Evolutionary conservation across 2,113 vertebrate species (phyloP), one percentile per base, ranked within the genome.

Genomic region (Piaya cayana): DNA sequence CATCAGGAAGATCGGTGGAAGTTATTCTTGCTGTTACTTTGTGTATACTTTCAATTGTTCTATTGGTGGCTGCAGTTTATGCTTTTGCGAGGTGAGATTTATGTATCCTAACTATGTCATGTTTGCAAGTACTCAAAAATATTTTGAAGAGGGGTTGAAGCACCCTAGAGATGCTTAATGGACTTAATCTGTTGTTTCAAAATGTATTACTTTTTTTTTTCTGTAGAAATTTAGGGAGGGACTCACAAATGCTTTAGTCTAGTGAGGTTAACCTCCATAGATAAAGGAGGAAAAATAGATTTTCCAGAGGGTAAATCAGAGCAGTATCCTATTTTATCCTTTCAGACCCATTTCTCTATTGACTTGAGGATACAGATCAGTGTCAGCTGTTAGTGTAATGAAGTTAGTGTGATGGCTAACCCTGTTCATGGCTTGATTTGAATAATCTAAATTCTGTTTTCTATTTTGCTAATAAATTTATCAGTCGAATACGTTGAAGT

Each of bases 21-120:
- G 99, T 99, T 96, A 99, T 99, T 69, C 97, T 99, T 68, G 99
- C 99, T 25, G 98, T 99, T 88, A 98, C 99, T 64, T 96, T 99
- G 65, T 99, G 99, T 56, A 98, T 99, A 94, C 98, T 99, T 89
- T 98, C 99, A 77, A 95, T 98, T 23, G 95, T 99, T 92, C 97
- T 99, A 90, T 96, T 99, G 80, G 98, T 99, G 95, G 96, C 98
- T 85, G 98, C 99, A 78, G 98, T 98, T 93, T 99, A 99, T 93
- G 97, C 97, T 60, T 99, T 99, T 97, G 98, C 99, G 97, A 98
- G 98, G 99, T 99, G 97, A 98, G 98, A 95, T 67, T 55, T 64
- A 47, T 15, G 12, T 84, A 56, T 63, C 18, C 11, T 81, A 63
- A 27, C 8, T 22, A 23, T 47, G 53, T 15, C 8, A 5, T 22